Conservation (phyloP, 2,113 vertebrate species). For the Pituophis catenifer region DNA sequence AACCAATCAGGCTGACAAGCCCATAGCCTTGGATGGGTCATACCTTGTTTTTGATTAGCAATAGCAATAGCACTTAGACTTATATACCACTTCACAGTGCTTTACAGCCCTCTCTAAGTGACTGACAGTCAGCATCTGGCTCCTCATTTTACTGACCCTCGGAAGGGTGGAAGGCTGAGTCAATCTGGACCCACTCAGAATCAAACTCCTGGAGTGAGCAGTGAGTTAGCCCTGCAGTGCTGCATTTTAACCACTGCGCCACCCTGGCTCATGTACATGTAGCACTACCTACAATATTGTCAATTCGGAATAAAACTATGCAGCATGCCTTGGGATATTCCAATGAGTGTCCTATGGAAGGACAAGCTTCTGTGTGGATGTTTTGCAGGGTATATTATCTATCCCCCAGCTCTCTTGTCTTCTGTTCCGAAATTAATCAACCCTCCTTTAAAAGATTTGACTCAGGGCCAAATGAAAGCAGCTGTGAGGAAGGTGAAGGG, state of each 20-base stretch:
- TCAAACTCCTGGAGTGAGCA: not conserved
- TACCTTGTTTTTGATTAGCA: not conserved
- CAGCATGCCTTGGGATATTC: not conserved
- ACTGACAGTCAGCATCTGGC: not conserved
- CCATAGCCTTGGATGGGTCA: not conserved
- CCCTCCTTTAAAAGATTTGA: constrained; percentile 45
- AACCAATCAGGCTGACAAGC: not conserved
- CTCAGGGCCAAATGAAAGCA: constrained; percentile 43
- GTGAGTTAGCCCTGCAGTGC: not conserved
- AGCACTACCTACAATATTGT: not conserved
- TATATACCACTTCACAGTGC: not conserved
- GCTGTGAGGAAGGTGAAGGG: constrained; percentile 52
- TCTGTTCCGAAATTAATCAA: constrained; percentile 45
- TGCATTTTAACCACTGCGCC: not conserved
- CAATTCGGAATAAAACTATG: constrained; percentile 16
- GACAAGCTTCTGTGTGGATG: accelerated
- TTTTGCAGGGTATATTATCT: constrained; percentile 17
- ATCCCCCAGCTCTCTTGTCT: constrained; percentile 47
- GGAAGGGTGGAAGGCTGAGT: not conserved
- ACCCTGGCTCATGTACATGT: not conserved
- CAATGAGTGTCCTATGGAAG: constrained; percentile 38
- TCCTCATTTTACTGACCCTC: not conserved
- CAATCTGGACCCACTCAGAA: not conserved
- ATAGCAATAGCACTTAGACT: not conserved
- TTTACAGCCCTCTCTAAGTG: not conserved